phyloP scores from a whole-genome alignment of 1,140 invertebrate species.

The Euura saliciscinereae region DNA sequence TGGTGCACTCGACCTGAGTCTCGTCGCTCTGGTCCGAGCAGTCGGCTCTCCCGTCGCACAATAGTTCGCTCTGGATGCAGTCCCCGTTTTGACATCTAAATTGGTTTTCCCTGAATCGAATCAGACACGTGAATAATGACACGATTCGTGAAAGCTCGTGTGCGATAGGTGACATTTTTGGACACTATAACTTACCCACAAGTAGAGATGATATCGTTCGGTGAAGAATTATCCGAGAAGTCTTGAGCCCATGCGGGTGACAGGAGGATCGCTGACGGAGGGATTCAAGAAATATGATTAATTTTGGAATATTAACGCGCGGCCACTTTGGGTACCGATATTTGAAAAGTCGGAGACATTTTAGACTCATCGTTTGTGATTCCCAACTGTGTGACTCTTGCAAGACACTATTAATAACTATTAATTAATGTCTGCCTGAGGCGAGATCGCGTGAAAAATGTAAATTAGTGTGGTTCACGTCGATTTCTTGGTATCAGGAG shows the following conservation, averaged over 20 bases:
- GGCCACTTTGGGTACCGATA: too few species aligned
- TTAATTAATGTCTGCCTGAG: neutral
- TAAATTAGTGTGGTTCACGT: too few species aligned
- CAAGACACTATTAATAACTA: too few species aligned
- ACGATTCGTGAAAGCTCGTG: neutral
- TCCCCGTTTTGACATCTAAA: conserved; percentile 48
- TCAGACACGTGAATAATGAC: neutral
- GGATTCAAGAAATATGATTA: neutral
- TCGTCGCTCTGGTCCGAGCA: conserved; percentile 68
- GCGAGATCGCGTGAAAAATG: too few species aligned
- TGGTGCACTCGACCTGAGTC: conserved; percentile 56
- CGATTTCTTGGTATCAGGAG: too few species aligned
- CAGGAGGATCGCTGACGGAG: neutral
- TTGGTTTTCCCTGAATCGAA: conserved; percentile 21
- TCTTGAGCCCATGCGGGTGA: neutral
- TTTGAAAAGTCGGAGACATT: neutral
- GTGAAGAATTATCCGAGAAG: neutral
- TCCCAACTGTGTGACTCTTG: too few species aligned
- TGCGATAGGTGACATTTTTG: neutral
- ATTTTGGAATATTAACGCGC: too few species aligned
- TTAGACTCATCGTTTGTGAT: neutral
- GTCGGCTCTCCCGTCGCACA: conserved; percentile 64
- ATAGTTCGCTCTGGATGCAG: conserved; percentile 42
- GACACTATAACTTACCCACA: neutral
- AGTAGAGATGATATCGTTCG: neutral